Conservation (phyloP, 2,888 invertebrate species). For the Danaus chrysippus region DNA sequence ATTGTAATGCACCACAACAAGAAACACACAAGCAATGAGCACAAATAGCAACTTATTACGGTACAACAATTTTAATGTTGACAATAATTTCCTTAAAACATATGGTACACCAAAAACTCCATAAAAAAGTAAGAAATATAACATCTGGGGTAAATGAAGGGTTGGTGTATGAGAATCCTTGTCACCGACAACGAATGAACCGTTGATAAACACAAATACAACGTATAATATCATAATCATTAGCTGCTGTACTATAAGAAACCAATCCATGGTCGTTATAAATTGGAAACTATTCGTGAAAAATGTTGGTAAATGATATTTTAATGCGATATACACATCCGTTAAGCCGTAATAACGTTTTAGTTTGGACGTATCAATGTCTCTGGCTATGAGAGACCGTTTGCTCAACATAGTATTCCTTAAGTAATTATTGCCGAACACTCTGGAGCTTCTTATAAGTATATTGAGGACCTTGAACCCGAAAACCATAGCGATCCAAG, state of each 20-base stretch:
- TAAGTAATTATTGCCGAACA: conserved; percentile 56
- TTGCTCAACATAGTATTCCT: conserved; percentile 43
- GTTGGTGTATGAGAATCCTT: conserved; percentile 90
- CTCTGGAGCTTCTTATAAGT: conserved; percentile 56
- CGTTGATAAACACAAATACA: conserved; percentile 86
- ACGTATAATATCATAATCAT: conserved; percentile 79
- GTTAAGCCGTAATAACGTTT: conserved; percentile 54
- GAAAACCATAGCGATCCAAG: conserved; percentile 89
- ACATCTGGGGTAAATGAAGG: conserved; percentile 91
- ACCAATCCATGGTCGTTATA: conserved; percentile 46
- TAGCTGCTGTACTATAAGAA: conserved; percentile 58
- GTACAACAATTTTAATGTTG: conserved; percentile 65
- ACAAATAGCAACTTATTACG: conserved; percentile 60
- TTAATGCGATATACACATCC: conserved; percentile 51
- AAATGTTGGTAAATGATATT: conserved; percentile 51
- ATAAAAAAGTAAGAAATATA: conserved; percentile 89
- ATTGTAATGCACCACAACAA: conserved; percentile 81
- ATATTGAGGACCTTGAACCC: conserved; percentile 65
- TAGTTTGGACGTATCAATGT: conserved; percentile 55
- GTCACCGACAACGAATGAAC: conserved; percentile 96
- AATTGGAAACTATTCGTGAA: conserved; percentile 49
- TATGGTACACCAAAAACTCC: conserved; percentile 83
- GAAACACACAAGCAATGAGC: conserved; percentile 52
- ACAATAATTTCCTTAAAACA: conserved; percentile 67
- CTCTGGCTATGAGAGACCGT: conserved; percentile 45